phyloP scores from a whole-genome alignment of 2,113 vertebrate genomes.

The Dolichotis patagonum region DNA sequence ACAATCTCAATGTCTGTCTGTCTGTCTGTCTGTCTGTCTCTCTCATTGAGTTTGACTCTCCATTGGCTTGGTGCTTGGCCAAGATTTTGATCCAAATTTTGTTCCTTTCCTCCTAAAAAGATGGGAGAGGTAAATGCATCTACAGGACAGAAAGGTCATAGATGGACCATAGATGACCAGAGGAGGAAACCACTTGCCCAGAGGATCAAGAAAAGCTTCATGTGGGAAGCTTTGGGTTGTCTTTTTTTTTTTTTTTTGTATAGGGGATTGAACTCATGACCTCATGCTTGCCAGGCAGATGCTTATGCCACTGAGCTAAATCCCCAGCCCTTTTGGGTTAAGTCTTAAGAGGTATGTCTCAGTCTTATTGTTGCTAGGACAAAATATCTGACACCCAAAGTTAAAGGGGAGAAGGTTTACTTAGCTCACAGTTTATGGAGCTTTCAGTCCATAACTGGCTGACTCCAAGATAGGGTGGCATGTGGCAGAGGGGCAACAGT shows the following conservation, averaged over 20 bases:
- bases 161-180: background rate
- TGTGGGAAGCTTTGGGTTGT: background rate
- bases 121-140: background rate
- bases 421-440: background rate
- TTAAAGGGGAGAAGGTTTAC: background rate
- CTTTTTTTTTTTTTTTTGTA: too few relatives aligned
- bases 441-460: background rate
- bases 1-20: background rate
- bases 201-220: background rate
- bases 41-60: slow-evolving; percentile 13
- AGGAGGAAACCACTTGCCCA: background rate
- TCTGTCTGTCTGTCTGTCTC: too few relatives aligned
- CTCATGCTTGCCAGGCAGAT: too few relatives aligned
- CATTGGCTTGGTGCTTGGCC: background rate
- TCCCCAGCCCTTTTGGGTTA: background rate
- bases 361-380: background rate
- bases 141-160: background rate
- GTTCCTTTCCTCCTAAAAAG: background rate
- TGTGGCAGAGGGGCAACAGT: background rate
- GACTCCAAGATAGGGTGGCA: background rate
- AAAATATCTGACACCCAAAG: background rate
- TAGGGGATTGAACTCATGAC: too few relatives aligned
- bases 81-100: slow-evolving; percentile 11
- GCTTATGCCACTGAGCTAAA: too few relatives aligned
- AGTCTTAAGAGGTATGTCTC: background rate